Conservation (phyloP, 92 coral and sea anemone genomes). For the Meandrina meandrites region DNA sequence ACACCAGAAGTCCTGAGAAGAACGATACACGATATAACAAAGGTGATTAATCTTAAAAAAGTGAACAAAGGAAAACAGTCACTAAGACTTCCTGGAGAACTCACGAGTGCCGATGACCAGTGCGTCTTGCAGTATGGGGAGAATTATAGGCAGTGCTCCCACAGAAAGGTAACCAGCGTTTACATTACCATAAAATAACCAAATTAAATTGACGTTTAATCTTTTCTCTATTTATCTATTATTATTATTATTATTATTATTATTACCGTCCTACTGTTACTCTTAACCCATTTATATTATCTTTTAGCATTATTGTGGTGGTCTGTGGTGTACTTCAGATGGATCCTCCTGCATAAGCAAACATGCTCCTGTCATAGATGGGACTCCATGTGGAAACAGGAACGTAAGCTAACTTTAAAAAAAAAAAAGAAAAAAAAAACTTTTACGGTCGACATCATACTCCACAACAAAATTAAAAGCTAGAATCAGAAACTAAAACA, state of each 20-base stretch:
- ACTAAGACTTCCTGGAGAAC: constrained; percentile 69
- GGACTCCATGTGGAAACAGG: constrained; percentile 78
- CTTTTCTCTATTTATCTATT: too few species aligned
- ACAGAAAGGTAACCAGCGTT: constrained; percentile 38
- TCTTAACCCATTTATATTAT: too few species aligned
- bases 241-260: too few species aligned
- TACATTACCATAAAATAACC: neutral
- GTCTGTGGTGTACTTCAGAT: constrained; percentile 60
- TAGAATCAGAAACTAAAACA: too few species aligned
- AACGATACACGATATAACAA: neutral
- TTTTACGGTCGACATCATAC: neutral
- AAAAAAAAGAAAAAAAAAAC: too few species aligned
- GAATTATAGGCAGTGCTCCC: constrained; percentile 49
- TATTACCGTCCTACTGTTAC: neutral
- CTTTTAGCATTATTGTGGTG: too few species aligned
- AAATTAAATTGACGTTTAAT: too few species aligned
- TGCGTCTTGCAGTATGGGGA: constrained; percentile 56
- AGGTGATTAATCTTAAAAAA: neutral
- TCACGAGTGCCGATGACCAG: constrained; percentile 59
- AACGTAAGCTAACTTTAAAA: constrained; percentile 76
- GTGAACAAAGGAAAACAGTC: neutral
- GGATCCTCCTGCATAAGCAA: constrained; percentile 43
- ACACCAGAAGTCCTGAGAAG: neutral
- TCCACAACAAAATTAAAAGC: too few species aligned
- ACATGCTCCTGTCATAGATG: constrained; percentile 63